These are phyloP conservation scores for Holacanthus passer DNA, from an alignment of 2,113 vertebrate genomes.

Conservation along the genomic window DNA sequence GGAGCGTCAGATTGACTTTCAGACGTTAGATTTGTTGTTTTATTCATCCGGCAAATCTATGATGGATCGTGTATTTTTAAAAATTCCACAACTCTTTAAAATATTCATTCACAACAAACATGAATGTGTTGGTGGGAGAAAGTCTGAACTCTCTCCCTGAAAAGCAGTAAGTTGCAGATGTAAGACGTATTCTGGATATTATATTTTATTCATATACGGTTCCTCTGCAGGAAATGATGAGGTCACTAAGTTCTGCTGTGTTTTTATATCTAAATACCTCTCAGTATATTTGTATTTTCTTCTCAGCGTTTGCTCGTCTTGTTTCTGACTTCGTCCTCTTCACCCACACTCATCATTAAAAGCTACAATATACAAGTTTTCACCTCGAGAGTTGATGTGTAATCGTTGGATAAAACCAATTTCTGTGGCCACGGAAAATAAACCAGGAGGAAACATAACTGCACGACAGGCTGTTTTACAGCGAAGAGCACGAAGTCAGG, in stretches of 20 bases:
- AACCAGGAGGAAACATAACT: background rate
- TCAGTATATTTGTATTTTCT: background rate
- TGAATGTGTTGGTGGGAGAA: background rate
- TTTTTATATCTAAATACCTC: background rate
- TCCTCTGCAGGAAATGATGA: too few species aligned
- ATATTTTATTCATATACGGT: too few species aligned
- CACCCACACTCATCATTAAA: background rate
- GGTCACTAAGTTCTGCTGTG: background rate
- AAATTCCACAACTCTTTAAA: too few species aligned
- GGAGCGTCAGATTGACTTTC: too few species aligned
- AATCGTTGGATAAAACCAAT: conserved; percentile 5
- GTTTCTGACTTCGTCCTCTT: background rate
- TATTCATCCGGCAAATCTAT: too few species aligned
- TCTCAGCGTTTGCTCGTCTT: background rate
- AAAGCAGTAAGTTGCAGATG: too few species aligned
- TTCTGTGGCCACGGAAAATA: conserved; percentile 21
- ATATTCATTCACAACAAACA: background rate
- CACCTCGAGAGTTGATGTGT: background rate
- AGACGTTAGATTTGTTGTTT: too few species aligned
- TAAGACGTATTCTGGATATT: background rate
- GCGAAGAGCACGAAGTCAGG: background rate
- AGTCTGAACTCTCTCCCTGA: too few species aligned
- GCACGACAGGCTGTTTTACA: background rate
- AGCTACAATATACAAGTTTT: background rate
- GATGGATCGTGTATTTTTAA: too few species aligned